These are phyloP conservation scores for Dromococcyx pavoninus DNA, from an alignment of 2,797 vertebrate genomes.

Conservation along the genomic window DNA sequence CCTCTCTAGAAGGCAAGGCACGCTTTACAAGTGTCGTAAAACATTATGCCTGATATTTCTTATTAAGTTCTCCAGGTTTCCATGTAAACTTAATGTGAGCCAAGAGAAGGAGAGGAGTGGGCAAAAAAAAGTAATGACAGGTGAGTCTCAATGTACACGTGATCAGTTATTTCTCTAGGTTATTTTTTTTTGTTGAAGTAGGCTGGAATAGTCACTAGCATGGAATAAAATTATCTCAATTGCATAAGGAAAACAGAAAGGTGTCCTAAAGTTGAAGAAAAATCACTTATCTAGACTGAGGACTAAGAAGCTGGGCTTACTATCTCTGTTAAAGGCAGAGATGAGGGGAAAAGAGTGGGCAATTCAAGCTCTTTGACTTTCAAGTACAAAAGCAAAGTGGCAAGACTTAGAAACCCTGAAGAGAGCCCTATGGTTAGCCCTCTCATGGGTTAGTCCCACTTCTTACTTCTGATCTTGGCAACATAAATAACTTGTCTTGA, in stretches of 20 bases:
- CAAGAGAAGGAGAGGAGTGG: neutral
- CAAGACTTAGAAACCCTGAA: neutral
- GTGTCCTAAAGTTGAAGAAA: neutral
- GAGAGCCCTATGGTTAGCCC: neutral
- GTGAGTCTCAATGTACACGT: fast-evolving
- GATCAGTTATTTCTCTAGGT: neutral
- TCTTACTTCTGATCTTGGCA: neutral
- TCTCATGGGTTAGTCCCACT: neutral
- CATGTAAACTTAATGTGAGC: constrained; percentile 16
- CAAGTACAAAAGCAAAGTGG: neutral
- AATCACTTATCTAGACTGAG: neutral
- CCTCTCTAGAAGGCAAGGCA: constrained; percentile 50
- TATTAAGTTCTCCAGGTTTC: constrained; percentile 25
- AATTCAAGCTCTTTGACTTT: neutral
- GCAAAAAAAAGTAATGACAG: neutral
- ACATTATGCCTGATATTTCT: constrained; percentile 30
- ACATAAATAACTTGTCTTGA: neutral
- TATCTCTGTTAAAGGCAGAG: neutral
- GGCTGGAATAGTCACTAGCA: neutral
- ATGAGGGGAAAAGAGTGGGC: neutral
- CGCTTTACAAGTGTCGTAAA: constrained; percentile 1
- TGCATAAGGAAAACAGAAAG: neutral
- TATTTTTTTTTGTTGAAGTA: neutral
- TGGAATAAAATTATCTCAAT: neutral
- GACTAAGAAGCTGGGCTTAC: neutral